Conservation (phyloP, 92 coral and sea anemone species). For the Epizoanthus scotinus region DNA sequence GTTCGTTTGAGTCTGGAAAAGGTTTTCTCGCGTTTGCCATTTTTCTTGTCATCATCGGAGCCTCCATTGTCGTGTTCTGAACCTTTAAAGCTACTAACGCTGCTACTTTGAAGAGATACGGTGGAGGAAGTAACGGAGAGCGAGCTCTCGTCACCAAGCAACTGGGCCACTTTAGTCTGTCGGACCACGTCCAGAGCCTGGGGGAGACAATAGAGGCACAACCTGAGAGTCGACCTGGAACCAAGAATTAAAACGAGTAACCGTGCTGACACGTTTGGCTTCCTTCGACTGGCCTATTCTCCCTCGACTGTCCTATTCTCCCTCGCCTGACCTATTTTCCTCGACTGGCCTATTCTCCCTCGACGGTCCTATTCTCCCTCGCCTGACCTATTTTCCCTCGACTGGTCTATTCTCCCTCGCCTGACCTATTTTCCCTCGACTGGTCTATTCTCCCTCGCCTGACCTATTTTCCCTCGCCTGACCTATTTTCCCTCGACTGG, state of each 20-base stretch:
- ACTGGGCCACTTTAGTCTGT: constrained; percentile 97
- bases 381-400: too few species aligned
- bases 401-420: too few species aligned
- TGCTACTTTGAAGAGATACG: constrained; percentile 77
- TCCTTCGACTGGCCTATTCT: too few species aligned
- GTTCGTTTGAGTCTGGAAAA: constrained; percentile 94
- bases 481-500: too few species aligned
- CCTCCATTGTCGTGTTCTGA: constrained; percentile 69
- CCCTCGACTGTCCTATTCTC: too few species aligned
- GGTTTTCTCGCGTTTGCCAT: constrained; percentile 96
- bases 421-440: too few species aligned
- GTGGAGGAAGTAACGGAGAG: constrained; percentile 80
- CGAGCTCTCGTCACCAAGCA: constrained; percentile 85
- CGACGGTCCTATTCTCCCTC: too few species aligned
- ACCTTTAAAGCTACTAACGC: constrained; percentile 53
- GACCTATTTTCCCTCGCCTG: too few species aligned
- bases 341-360: too few species aligned
- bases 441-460: too few species aligned
- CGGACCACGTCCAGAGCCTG: constrained; percentile 99
- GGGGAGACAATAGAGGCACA: constrained; percentile 39
- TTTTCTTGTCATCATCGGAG: constrained; percentile 84
- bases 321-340: too few species aligned
- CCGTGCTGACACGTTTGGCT: constrained; percentile 1
- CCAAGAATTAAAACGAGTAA: constrained; percentile 44
- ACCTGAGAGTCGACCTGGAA: constrained; percentile 39